A percentile compares a stretch with the other conserved stretches of the same genome.
phyloP scores from a whole-genome alignment of 1,140 invertebrate species.

The Sipha flava region DNA sequence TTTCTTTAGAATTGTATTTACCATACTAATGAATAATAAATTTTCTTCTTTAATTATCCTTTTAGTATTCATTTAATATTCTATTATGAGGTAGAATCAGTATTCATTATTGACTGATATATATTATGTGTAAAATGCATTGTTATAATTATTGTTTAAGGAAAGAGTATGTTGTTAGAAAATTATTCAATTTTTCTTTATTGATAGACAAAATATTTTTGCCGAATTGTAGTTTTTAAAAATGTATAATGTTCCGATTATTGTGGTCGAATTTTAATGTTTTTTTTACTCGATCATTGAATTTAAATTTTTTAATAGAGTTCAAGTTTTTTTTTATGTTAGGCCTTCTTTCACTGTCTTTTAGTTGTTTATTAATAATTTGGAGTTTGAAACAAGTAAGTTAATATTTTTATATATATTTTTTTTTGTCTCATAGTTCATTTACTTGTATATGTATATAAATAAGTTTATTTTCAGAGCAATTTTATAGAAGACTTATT shows the following conservation, averaged over 20 bases:
- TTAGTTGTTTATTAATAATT: conserved; percentile 10
- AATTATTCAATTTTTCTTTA: neutral
- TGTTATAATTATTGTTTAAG: neutral
- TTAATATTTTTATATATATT: neutral
- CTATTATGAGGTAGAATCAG: neutral
- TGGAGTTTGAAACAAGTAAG: conserved; percentile 28
- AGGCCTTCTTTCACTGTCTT: conserved; percentile 17
- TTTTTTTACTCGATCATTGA: neutral
- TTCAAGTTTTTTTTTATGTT: conserved; percentile 14
- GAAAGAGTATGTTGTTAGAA: neutral
- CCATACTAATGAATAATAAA: neutral
- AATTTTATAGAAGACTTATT: conserved; percentile 25
- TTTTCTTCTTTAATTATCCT: neutral
- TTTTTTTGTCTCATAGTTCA: neutral
- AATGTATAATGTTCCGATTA: neutral
- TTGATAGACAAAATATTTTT: neutral
- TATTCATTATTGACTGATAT: neutral
- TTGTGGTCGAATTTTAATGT: neutral
- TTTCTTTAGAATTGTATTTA: neutral
- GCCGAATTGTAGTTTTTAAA: neutral
- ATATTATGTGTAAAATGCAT: neutral
- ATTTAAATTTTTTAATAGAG: neutral
- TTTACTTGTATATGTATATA: neutral
- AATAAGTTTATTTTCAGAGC: conserved; percentile 31
- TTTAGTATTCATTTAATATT: neutral